Percentiles rank a stretch among this genome's conserved stretches.
Conservation (phyloP, 2,797 vertebrate species). For the Ptychobarbus kaznakovi region DNA sequence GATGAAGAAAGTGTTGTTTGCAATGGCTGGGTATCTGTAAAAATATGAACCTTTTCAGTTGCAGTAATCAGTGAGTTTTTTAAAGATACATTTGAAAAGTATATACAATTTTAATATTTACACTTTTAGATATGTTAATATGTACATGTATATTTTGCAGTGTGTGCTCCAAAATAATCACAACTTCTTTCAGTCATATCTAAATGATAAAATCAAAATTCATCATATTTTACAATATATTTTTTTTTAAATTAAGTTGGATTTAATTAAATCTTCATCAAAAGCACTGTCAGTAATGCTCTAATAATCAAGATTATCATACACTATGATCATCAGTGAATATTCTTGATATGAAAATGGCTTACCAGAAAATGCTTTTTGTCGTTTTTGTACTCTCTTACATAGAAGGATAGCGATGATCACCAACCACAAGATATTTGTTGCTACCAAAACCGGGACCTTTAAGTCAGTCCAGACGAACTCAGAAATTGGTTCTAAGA, state of each 20-base stretch:
- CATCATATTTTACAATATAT: neutral
- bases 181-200: neutral
- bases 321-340: neutral
- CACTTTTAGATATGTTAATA: neutral
- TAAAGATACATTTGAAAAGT: neutral
- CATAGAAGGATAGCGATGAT: conserved; percentile 32
- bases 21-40: conserved; percentile 1
- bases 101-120: neutral
- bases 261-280: neutral
- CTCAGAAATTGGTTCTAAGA: conserved; percentile 29
- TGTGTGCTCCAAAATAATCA: neutral
- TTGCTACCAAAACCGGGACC: neutral
- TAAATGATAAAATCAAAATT: neutral
- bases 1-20: neutral
- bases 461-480: neutral
- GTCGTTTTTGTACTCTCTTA: neutral
- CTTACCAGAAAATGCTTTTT: conserved; percentile 12
- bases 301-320: neutral
- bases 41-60: neutral
- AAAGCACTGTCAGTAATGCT: neutral
- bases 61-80: neutral
- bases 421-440: conserved; percentile 30
- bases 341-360: neutral
- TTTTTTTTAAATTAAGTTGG: neutral
- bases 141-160: neutral